Conservation (phyloP, 2,113 vertebrate species). For the Loxodonta africana region DNA sequence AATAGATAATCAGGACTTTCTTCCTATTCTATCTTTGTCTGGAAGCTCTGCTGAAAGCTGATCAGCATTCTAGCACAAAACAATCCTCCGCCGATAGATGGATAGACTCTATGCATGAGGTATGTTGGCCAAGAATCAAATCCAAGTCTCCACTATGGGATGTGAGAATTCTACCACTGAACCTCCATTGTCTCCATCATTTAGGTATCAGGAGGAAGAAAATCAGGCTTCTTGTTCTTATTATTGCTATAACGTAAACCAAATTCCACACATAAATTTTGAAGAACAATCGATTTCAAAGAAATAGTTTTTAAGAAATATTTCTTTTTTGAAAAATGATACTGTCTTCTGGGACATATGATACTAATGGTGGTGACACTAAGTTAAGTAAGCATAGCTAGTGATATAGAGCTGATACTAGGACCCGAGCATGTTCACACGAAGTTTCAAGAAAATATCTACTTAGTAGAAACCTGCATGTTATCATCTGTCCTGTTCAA, state of each 20-base stretch:
- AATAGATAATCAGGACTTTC: no score
- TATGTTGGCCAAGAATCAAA: no score
- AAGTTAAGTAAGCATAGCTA: not conserved
- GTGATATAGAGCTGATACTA: not conserved
- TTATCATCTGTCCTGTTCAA: not conserved
- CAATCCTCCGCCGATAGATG: no score
- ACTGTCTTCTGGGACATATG: not conserved
- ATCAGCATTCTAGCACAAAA: no score
- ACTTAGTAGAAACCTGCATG: not conserved
- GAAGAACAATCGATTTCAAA: not conserved
- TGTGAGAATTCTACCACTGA: no score
- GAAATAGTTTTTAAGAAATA: not conserved
- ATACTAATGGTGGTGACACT: not conserved
- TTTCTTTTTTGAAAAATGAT: not conserved
- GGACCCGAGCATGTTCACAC: not conserved
- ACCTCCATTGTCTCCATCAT: no score
- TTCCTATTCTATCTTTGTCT: no score
- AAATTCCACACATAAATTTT: not conserved
- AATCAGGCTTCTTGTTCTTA: not conserved
- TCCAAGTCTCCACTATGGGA: no score
- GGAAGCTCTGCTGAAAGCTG: no score
- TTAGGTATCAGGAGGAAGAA: not conserved
- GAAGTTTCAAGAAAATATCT: slow-evolving; percentile 17
- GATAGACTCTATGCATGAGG: no score
- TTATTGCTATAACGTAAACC: not conserved